Conservation (phyloP, 2,888 invertebrate genomes). For the Eudemis profundana region DNA sequence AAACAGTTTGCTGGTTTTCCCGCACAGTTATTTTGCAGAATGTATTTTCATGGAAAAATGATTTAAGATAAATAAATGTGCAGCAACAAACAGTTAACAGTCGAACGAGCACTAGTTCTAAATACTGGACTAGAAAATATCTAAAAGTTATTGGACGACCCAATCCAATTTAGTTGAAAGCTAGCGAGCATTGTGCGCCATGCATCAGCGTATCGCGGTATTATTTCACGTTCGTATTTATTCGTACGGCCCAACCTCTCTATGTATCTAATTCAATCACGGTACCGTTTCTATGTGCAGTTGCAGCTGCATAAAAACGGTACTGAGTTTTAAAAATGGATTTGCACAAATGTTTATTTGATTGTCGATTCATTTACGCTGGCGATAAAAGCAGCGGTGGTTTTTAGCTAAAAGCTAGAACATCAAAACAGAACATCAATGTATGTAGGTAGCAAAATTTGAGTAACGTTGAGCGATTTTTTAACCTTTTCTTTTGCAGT, state of each 20-base stretch:
- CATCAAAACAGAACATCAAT: too few species aligned
- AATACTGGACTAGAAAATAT: conserved; percentile 14
- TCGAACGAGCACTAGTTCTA: conserved; percentile 6
- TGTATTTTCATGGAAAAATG: neutral
- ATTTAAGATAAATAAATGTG: neutral
- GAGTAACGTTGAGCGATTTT: neutral
- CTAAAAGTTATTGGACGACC: conserved; percentile 43
- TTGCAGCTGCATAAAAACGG: conserved; percentile 10
- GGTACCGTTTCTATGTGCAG: conserved; percentile 33
- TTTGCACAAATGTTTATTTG: conserved; percentile 20
- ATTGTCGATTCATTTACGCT: neutral
- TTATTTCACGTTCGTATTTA: conserved; percentile 56
- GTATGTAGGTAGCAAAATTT: too few species aligned
- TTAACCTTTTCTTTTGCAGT: too few species aligned
- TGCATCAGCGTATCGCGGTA: conserved; percentile 50
- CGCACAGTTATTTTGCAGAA: conserved; percentile 3
- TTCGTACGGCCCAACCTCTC: conserved; percentile 49
- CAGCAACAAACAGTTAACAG: neutral
- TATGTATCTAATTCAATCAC: conserved; percentile 49
- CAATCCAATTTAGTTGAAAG: conserved; percentile 70
- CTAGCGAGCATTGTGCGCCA: conserved; percentile 51
- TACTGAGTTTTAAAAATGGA: conserved; percentile 20
- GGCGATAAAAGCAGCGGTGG: neutral
- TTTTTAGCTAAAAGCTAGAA: neutral
- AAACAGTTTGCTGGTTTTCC: conserved; percentile 29